Evolutionary conservation across 2,113 vertebrate species (phyloP).

Genomic region (Eolophus roseicapilla): DNA sequence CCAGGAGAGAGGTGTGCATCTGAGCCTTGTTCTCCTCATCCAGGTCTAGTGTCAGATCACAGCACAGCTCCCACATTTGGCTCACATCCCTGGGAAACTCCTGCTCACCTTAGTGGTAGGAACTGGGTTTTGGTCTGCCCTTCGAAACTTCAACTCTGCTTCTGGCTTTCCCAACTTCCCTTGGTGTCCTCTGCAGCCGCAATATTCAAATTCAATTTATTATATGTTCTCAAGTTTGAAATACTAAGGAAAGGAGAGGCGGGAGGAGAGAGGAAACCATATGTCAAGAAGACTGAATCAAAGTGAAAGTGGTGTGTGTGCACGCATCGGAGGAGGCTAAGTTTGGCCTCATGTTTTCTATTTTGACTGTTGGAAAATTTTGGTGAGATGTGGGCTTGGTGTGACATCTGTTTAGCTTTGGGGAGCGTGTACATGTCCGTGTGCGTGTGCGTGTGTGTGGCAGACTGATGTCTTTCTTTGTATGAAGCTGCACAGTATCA

Average conservation of each 20-base stretch:
- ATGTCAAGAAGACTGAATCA: neutral
- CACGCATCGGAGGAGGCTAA: neutral
- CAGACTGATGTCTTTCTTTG: neutral
- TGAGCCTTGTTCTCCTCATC: accelerated
- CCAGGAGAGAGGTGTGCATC: neutral
- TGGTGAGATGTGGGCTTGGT: neutral
- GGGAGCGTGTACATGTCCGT: neutral
- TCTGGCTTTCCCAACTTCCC: neutral
- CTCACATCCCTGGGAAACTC: neutral
- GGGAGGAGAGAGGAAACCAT: neutral
- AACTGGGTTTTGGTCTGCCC: neutral
- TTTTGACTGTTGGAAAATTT: neutral
- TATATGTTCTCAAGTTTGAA: neutral
- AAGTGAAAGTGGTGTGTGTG: neutral
- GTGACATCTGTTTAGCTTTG: neutral
- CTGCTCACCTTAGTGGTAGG: neutral
- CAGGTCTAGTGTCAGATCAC: neutral
- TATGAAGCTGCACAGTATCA: neutral
- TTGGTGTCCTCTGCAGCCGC: neutral
- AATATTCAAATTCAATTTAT: neutral
- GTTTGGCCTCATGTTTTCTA: neutral
- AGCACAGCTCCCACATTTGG: neutral
- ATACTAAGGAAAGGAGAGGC: neutral
- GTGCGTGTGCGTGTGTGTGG: neutral
- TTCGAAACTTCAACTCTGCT: neutral